Base-by-base conservation (phyloP, 2,888 invertebrate genomes). In the Dascillus cervinus region DNA sequence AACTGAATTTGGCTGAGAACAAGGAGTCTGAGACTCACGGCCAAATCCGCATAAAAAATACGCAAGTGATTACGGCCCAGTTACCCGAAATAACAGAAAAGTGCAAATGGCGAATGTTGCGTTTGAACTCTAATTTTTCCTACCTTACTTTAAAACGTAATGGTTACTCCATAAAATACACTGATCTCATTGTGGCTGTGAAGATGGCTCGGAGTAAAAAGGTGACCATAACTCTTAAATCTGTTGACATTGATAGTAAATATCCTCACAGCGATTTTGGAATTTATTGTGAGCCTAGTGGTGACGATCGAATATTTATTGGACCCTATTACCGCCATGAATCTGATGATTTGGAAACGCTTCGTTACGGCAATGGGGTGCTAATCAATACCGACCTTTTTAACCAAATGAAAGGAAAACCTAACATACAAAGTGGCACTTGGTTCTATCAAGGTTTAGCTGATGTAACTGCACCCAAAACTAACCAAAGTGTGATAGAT, bases 31-130 rank as follows among this genome's bases (percentile, higher is more conserved):
- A 17, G 17, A 17, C 5, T 8, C 17, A 17, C 8, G 5, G 5
- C 8, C 8, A 4, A 4, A 6, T 17, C 4, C 4, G 8, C 11
- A 66, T 43, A 58, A 49, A 48, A 60, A 61, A 30, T 41, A 54
- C 29, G 64, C 64, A 49, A 68, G 69, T 44, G 44, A 62, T 20
- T 66, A 66, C 47, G 51, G 69, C 29, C 54, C 67, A 25, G 49
- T 63, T 32, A 29, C 50, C 37, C 13, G 20, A 26, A 10, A 32
- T 43, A 4, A 11, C 21, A 4, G 17, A 11, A 12, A 30, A 40
- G 9, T 69, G 67, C 13, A 68, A 66, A 56, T 77, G 76, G 76
- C 70, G 72, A 45, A 60, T 74, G 36, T 66, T 75, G 58, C 69
- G 60, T 22, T 43, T 75, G 21, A 70, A 71, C 58, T 64, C 71